Evolutionary conservation across 2,113 vertebrate species (phyloP), one percentile per base, ranked within the genome.

Genomic region (Cyanistes caeruleus): DNA sequence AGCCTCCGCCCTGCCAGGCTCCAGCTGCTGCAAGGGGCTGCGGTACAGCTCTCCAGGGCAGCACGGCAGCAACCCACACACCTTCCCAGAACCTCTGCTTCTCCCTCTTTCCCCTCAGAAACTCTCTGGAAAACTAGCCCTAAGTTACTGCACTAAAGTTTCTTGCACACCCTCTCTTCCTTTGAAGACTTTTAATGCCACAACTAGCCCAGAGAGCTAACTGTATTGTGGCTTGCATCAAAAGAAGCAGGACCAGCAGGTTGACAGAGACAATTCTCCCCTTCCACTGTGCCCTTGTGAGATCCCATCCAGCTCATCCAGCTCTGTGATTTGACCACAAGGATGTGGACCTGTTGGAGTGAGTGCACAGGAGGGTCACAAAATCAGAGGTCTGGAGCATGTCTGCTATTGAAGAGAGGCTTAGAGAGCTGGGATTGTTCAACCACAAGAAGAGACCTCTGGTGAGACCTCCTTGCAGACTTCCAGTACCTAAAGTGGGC

Each of bases 1-100:
- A 91, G n/a, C 24, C 77, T 68, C n/a, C 0, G 0, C 64, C 0
- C 0, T 1, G 18, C 68, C 3, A 1, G 64, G 44, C 35, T 64
- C 59, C 63, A 62, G 70, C 65, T 62, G 55, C 75, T 7, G 0
- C 52, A 19, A 0, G 1, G 24, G 37, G 12, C 27, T 88, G 67
- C 73, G 22, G 8, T 25, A 10, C 1, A 64, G 75, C 41, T 22
- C 51, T 24, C 24, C 1, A 0, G n/a, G 22, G 39, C 9, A 35
- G 73, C 64, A 49, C 0, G 0, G 67, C 48, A 51, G 44, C 16
- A 68, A 46, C 15, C 10, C 51, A 62, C 8, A 7, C 39, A 18
- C 2, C 1, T 25, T 20, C 58, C 30, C 55, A 63, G 24, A 62
- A 62, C 2, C 28, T 13, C 4, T 55, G 8, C 13, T 67, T 37